These are phyloP conservation scores for Telmatochromis sp. DNA, from an alignment of 2,113 vertebrate species.

Conservation along the genomic window DNA sequence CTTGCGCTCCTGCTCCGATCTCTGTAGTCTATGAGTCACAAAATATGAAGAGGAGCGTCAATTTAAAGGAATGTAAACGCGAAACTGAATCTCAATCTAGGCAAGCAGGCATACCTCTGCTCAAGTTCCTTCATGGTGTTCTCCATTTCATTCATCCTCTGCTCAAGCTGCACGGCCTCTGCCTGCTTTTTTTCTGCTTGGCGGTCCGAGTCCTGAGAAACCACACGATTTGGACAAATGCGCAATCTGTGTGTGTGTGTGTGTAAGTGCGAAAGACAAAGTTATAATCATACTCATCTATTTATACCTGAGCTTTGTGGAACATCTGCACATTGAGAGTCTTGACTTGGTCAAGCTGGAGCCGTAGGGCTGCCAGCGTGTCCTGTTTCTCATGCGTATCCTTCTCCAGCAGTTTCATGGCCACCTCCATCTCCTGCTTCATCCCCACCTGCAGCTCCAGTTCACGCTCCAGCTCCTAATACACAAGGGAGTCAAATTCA, in stretches of 20 bases:
- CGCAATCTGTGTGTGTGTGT: neutral
- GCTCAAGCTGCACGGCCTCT: conserved; percentile 77
- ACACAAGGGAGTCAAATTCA: neutral
- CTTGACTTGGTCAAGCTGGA: conserved; percentile 95
- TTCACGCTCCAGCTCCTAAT: conserved; percentile 90
- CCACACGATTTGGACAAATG: neutral
- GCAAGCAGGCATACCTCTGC: conserved; percentile 73
- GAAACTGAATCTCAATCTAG: neutral
- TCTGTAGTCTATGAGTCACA: conserved; percentile 72
- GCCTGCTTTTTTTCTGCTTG: conserved; percentile 82
- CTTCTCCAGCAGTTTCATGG: conserved; percentile 96
- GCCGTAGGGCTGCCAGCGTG: conserved; percentile 82
- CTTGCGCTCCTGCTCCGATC: conserved; percentile 73
- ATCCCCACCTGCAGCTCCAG: conserved; percentile 88
- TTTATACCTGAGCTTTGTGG: conserved; percentile 87
- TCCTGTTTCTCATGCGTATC: conserved; percentile 97
- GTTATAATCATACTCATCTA: too few relatives aligned
- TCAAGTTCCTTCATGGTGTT: conserved; percentile 81
- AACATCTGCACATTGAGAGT: conserved; percentile 95
- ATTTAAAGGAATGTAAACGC: neutral
- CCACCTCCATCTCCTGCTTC: conserved; percentile 97
- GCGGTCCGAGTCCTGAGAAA: conserved; percentile 75
- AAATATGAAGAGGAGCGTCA: neutral
- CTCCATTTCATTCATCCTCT: conserved; percentile 81
- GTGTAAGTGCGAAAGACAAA: neutral